These are phyloP conservation scores for Drosophila malerkotliana DNA, from an alignment of 1,140 invertebrate genomes.

Conservation along the genomic window DNA sequence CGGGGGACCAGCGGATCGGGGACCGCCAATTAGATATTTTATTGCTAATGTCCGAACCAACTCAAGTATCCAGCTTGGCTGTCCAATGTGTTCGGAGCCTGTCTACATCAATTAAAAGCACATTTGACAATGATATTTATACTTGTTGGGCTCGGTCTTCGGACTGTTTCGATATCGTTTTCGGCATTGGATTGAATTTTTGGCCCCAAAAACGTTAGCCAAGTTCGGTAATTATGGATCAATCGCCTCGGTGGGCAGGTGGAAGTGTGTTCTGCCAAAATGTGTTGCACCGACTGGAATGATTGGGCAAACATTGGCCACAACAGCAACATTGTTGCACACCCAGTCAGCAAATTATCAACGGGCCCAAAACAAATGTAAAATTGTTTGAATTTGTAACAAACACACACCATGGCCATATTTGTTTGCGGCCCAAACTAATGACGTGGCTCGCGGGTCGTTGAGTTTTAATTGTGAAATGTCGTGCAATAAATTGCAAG, in stretches of 20 bases:
- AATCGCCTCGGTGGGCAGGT: constrained; percentile 5
- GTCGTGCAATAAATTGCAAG: constrained; percentile 74
- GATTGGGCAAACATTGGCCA: constrained; percentile 31
- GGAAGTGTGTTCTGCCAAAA: constrained; percentile 26
- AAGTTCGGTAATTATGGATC: constrained; percentile 38
- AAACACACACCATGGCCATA: constrained; percentile 75
- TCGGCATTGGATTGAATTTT: background rate
- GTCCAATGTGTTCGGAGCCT: constrained; percentile 75
- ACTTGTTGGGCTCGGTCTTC: constrained; percentile 38
- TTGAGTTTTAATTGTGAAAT: constrained; percentile 77
- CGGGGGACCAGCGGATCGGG: background rate
- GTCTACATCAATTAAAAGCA: constrained; percentile 81
- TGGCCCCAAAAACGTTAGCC: constrained; percentile 9
- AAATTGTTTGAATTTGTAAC: constrained; percentile 77
- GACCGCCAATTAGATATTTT: constrained; percentile 78
- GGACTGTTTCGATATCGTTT: background rate
- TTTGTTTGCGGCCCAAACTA: constrained; percentile 70
- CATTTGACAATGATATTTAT: constrained; percentile 82
- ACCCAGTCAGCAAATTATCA: constrained; percentile 51
- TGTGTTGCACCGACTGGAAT: constrained; percentile 29
- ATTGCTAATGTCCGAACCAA: constrained; percentile 70
- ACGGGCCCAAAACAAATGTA: constrained; percentile 69
- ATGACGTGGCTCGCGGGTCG: constrained; percentile 64
- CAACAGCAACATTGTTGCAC: constrained; percentile 47
- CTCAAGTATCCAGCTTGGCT: constrained; percentile 71